phyloP scores from a whole-genome alignment of 53 echinoderm and acorn worm species.

The Mesocentrotus franciscanus region DNA sequence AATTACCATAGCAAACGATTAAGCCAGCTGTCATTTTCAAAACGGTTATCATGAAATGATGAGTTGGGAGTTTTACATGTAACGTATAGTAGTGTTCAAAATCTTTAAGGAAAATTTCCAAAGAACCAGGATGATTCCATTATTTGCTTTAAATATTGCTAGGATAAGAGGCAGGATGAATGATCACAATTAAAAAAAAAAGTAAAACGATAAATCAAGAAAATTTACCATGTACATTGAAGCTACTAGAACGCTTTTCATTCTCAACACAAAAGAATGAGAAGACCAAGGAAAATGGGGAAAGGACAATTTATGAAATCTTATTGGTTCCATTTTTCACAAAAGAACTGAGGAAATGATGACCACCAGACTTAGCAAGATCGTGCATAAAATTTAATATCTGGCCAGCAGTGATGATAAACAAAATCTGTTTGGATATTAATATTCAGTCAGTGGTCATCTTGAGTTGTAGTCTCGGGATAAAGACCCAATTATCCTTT shows the following conservation, averaged over 20 bases:
- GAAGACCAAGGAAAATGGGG: not conserved
- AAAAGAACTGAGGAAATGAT: not conserved
- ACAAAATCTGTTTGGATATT: not conserved
- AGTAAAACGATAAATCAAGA: not conserved
- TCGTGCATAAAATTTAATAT: conserved; percentile 5
- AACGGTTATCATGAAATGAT: not conserved
- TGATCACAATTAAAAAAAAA: no score
- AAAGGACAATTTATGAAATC: not conserved
- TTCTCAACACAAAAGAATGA: not conserved
- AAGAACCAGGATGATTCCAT: no score
- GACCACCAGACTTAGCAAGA: not conserved
- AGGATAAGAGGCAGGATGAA: no score
- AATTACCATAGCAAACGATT: not conserved
- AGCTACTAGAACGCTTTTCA: no score
- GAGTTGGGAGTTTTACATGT: not conserved
- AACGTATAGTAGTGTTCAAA: not conserved
- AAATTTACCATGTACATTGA: no score
- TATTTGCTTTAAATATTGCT: no score
- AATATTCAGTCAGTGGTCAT: not conserved
- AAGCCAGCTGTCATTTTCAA: not conserved
- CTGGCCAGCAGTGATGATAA: conserved; percentile 30
- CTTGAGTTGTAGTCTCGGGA: not conserved
- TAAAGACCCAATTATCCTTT: not conserved
- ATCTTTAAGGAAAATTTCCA: not conserved
- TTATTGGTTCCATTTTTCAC: not conserved